A percentile compares a stretch with the other conserved stretches of the same genome.
phyloP scores from a whole-genome alignment of 2,888 invertebrate species.

The Cecidostiba fungosa region DNA sequence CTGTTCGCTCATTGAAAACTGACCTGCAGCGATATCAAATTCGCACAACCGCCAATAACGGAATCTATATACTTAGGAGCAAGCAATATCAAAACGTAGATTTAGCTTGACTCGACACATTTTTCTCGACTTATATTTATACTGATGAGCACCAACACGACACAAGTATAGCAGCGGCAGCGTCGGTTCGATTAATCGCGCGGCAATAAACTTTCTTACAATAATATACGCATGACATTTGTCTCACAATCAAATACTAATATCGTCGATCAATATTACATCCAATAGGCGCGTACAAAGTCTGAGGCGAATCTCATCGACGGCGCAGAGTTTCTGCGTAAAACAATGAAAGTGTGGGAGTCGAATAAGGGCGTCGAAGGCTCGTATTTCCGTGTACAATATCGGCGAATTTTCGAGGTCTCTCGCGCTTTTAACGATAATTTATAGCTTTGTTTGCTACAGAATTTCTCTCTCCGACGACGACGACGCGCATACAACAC shows the following conservation, averaged over 20 bases:
- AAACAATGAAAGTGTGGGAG: constrained; percentile 21
- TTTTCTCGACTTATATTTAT: neutral
- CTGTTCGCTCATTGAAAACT: neutral
- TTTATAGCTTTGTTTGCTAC: constrained; percentile 57
- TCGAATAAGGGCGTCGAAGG: neutral
- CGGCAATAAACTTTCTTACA: neutral
- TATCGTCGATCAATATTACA: neutral
- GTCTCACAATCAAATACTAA: constrained; percentile 13
- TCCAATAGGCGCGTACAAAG: neutral
- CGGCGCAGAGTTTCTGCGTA: neutral
- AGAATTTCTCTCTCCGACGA: neutral
- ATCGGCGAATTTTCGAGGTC: constrained; percentile 44
- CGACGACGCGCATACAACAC: neutral
- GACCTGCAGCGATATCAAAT: neutral
- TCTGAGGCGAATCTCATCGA: neutral
- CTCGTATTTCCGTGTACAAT: constrained; percentile 4
- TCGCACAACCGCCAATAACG: neutral
- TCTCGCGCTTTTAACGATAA: constrained; percentile 45
- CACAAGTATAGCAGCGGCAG: too few relatives aligned
- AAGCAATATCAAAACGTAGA: neutral
- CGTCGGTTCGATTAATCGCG: neutral
- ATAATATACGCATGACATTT: neutral
- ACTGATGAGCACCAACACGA: neutral
- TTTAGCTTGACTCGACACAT: neutral
- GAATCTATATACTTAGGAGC: neutral